Conservation (phyloP, 2,797 vertebrate genomes). For the Tragopan temminckii region DNA sequence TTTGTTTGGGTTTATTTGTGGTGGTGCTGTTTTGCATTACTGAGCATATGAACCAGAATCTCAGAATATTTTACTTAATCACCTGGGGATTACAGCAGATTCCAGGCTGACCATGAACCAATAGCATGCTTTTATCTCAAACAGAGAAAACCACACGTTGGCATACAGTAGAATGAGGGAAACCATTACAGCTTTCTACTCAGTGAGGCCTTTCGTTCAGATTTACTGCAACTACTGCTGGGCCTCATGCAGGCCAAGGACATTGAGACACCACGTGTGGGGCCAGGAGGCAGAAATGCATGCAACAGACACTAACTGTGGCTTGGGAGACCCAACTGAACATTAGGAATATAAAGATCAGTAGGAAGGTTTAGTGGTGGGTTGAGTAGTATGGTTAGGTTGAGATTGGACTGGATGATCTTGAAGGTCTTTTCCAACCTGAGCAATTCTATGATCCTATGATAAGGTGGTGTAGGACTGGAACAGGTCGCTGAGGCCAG, state of each 20-base stretch:
- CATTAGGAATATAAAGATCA: not conserved
- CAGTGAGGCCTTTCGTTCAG: not conserved
- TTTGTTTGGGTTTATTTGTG: not conserved
- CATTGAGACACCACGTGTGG: not conserved
- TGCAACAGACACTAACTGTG: accelerated
- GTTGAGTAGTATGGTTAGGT: too few relatives aligned
- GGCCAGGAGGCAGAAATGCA: not conserved
- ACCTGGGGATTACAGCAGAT: not conserved
- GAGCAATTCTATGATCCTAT: too few relatives aligned
- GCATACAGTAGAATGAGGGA: not conserved
- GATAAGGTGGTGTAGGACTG: not conserved
- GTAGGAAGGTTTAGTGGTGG: not conserved
- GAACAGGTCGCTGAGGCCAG: not conserved
- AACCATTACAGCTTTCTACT: not conserved
- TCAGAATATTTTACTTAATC: not conserved
- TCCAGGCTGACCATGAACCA: not conserved
- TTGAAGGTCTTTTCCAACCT: too few relatives aligned
- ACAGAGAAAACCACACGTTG: not conserved
- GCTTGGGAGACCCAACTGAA: not conserved
- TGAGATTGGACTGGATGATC: too few relatives aligned
- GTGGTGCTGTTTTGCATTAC: not conserved
- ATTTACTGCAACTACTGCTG: not conserved
- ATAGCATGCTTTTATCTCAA: not conserved
- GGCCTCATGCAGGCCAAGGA: not conserved
- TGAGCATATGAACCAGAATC: not conserved